Conservation (phyloP, 2,797 vertebrate species). For the Gadopsis marmoratus region DNA sequence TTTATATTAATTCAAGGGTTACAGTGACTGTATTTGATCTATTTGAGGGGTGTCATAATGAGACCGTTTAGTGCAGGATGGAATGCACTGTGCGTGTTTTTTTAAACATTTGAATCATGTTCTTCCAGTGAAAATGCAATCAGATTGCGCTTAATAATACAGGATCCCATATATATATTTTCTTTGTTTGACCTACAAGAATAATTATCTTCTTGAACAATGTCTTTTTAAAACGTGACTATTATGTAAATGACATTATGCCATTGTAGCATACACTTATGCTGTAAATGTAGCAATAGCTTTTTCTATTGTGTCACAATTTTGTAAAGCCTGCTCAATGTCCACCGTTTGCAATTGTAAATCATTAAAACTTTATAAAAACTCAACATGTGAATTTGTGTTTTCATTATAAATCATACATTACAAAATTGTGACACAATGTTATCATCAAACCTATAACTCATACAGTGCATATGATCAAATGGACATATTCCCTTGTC, state of each 20-base stretch:
- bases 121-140: constrained; percentile 5
- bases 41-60: neutral
- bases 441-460: neutral
- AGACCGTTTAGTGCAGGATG: neutral
- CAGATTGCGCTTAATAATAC: neutral
- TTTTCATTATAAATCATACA: constrained; percentile 51
- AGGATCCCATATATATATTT: neutral
- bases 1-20: neutral
- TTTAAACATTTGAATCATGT: neutral
- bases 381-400: constrained; percentile 56
- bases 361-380: constrained; percentile 64
- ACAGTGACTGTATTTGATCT: neutral
- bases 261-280: constrained; percentile 5
- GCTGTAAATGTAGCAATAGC: constrained; percentile 25
- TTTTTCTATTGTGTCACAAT: constrained; percentile 77
- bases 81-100: constrained; percentile 8
- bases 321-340: constrained; percentile 60
- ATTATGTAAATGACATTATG: constrained; percentile 13
- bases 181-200: constrained; percentile 8
- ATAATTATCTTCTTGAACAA: neutral
- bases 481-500: neutral
- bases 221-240: constrained; percentile 11
- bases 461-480: neutral
- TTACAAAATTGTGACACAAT: constrained; percentile 78
- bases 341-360: constrained; percentile 46